phyloP scores from a whole-genome alignment of 2,888 invertebrate genomes.

The Spicauda simplicius region DNA sequence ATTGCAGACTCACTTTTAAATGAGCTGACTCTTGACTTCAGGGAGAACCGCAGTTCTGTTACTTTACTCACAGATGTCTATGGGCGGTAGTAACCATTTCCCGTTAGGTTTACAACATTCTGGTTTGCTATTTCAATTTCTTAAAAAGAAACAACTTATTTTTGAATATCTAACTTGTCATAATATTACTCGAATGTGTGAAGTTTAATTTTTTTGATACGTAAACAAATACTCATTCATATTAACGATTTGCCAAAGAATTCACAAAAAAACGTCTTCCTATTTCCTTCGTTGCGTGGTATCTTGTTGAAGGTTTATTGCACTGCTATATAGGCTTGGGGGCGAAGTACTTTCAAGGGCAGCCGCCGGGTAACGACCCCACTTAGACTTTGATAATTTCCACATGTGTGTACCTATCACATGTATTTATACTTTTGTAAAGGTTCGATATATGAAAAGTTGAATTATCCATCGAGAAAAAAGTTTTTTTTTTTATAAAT shows the following conservation, averaged over 20 bases:
- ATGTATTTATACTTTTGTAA: background rate
- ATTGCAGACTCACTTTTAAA: too few relatives aligned
- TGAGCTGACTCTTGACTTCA: too few relatives aligned
- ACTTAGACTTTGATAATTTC: conserved; percentile 52
- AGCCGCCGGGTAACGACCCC: conserved; percentile 73
- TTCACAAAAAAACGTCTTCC: conserved; percentile 31
- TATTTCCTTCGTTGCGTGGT: conserved; percentile 17
- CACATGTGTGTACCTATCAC: conserved; percentile 42
- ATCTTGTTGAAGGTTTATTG: conserved; percentile 9
- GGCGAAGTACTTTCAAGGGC: conserved; percentile 80
- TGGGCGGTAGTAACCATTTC: too few relatives aligned
- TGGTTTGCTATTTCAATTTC: too few relatives aligned
- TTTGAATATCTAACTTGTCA: too few relatives aligned
- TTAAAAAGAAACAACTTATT: too few relatives aligned
- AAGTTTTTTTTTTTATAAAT: too few relatives aligned
- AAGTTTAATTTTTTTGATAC: too few relatives aligned
- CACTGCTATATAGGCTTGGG: conserved; percentile 52
- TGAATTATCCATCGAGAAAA: background rate
- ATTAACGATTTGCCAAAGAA: background rate
- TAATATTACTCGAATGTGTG: too few relatives aligned
- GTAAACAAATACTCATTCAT: background rate
- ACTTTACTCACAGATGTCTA: too few relatives aligned
- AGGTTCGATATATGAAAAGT: background rate
- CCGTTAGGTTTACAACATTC: too few relatives aligned
- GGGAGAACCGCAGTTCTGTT: too few relatives aligned